A percentile compares a stretch with the other conserved stretches of the same genome.
Evolutionary conservation across 2,113 vertebrate species (phyloP).

Genomic region (Anseranas semipalmata): DNA sequence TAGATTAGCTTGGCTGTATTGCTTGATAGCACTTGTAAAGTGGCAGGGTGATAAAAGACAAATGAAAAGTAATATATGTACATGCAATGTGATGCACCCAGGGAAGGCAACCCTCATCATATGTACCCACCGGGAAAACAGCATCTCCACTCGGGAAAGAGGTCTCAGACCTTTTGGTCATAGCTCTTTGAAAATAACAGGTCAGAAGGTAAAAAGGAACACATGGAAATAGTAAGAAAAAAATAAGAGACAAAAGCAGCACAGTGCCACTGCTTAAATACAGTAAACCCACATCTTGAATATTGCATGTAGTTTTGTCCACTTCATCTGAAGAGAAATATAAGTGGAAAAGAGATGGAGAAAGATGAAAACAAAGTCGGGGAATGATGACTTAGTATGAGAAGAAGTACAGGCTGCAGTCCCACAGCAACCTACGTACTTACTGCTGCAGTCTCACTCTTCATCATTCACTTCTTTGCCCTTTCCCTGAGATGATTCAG

Average conservation of each 20-base stretch:
- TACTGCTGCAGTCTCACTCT: neutral
- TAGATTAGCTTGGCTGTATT: neutral
- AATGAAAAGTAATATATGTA: neutral
- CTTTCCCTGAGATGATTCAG: neutral
- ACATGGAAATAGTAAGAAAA: neutral
- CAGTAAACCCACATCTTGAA: neutral
- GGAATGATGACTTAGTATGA: neutral
- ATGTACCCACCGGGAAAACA: neutral
- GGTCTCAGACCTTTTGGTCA: neutral
- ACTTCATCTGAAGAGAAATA: neutral
- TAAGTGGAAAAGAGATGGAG: neutral
- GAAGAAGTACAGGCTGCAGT: neutral
- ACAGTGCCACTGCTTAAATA: neutral
- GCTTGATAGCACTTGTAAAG: neutral
- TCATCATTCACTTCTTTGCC: rapidly evolving
- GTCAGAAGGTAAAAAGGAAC: neutral
- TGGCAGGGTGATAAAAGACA: neutral
- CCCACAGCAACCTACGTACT: neutral
- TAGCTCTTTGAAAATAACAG: neutral
- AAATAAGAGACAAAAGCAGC: neutral
- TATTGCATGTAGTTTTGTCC: neutral
- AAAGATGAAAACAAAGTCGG: neutral
- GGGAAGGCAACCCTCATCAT: neutral
- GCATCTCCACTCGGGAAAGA: neutral
- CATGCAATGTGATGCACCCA: neutral